These are phyloP conservation scores for Conchocele bisecta DNA, from an alignment of 2,888 invertebrate species.

Conservation along the genomic window DNA sequence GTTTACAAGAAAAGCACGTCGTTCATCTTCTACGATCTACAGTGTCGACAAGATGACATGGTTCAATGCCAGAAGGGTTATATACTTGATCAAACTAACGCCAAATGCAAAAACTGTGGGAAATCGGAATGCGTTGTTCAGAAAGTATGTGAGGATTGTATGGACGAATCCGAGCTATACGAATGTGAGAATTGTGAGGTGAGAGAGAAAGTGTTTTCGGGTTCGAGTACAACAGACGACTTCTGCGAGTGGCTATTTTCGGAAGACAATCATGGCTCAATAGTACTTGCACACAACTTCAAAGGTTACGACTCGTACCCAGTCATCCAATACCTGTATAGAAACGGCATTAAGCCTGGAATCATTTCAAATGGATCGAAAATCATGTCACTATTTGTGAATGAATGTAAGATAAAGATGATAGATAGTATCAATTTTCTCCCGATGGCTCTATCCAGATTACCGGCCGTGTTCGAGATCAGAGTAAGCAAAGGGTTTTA, in stretches of 20 bases:
- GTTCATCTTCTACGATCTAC: slow-evolving; percentile 11
- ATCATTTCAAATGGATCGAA: slow-evolving; percentile 31
- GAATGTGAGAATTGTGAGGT: slow-evolving; percentile 15
- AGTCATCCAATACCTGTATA: slow-evolving; percentile 20
- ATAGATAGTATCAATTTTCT: slow-evolving; percentile 29
- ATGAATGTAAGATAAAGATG: neutral
- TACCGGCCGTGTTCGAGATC: slow-evolving; percentile 22
- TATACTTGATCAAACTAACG: neutral
- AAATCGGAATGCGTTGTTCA: slow-evolving; percentile 17
- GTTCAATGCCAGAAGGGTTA: neutral
- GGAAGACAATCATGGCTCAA: slow-evolving; percentile 16
- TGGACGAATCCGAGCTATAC: neutral
- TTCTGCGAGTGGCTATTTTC: slow-evolving; percentile 45
- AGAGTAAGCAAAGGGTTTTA: slow-evolving; percentile 26
- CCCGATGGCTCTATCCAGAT: slow-evolving; percentile 19
- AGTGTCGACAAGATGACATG: slow-evolving; percentile 3
- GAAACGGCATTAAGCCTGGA: slow-evolving; percentile 22
- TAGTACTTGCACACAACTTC: slow-evolving; percentile 35
- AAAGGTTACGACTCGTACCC: slow-evolving; percentile 40
- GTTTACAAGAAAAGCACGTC: neutral
- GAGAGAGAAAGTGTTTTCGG: slow-evolving; percentile 11
- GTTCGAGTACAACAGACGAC: slow-evolving; percentile 7
- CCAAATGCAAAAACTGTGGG: slow-evolving; percentile 24
- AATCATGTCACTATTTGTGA: neutral
- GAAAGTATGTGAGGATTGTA: slow-evolving; percentile 14